Base-by-base conservation (phyloP, 2,888 invertebrate genomes). In the Zele albiditarsus region DNA sequence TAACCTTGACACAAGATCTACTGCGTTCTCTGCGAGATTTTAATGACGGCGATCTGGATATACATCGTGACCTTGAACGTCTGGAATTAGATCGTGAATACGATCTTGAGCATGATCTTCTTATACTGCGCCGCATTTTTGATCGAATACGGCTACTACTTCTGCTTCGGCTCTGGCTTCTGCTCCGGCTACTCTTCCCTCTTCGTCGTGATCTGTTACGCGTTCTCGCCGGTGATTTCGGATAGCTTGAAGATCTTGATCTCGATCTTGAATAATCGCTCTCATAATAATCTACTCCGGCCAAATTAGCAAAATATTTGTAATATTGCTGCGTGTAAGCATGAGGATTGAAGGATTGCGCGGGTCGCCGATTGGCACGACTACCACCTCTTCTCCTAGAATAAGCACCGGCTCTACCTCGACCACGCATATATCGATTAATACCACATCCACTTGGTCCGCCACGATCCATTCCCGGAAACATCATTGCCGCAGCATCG, bases 241-340 rank as follows among this genome's bases (percentile, higher is more conserved):
- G 83, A 49, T 86, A 86, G 67, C 85, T 88, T 20, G 53, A 53
- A 20, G 53, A 53, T 2, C 86, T 86, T 0, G 86, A 84, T 33
- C 82, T 75, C 16, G 81, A 80, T 6, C 75, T 76, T 14, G 79
- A 84, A 72, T 83, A 85, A 71, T 84, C 89, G 81, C 79, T 89
- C 68, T 91, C 91, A 78, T 90, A 90, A 27, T 90, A 89, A 69
- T 92, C 91, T 58, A 91, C 90, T 63, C 92, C 91, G 0, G 92
- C 90, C 46, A 94, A 89, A 82, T 91, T 92, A 68, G 92, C 92
- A 79, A 93, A 93, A 77, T 93, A 93, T 81, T 92, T 92, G 79
- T 90, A 89, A 81, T 91, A 91, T 79, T 91, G 90, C 53, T 90
- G 90, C 78, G 90, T 88, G 73, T 89, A 89, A 23, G 90, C 82